A percentile compares a stretch with the other conserved stretches of the same genome.
Evolutionary conservation across 1,140 invertebrate genomes (phyloP).

Genomic region (Pseudomyrmex sp.): DNA sequence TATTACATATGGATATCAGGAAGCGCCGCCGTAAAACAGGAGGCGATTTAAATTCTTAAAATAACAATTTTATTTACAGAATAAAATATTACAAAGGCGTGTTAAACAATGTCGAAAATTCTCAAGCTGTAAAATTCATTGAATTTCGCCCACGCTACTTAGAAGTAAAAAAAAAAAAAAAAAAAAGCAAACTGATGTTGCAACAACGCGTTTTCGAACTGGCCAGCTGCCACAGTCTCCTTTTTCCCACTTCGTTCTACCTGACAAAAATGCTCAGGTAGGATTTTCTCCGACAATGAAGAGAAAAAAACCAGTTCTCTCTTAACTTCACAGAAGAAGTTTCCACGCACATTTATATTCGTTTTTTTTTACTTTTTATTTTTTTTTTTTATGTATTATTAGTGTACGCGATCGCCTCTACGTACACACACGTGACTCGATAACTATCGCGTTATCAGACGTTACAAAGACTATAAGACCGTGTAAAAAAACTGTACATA

Average conservation of each 20-base stretch:
- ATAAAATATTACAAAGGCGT: background rate
- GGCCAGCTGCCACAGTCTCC: constrained; percentile 5
- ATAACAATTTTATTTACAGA: no score
- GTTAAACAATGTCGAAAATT: background rate
- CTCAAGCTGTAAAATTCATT: background rate
- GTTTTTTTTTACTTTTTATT: background rate
- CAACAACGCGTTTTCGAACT: constrained; percentile 5
- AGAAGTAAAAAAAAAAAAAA: background rate
- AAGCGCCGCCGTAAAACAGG: background rate
- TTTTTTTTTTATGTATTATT: background rate
- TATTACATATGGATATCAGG: background rate
- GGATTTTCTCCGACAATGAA: background rate
- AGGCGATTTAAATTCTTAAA: no score
- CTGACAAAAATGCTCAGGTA: constrained; percentile 15
- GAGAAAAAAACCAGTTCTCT: background rate
- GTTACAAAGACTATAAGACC: background rate
- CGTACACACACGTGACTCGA: background rate
- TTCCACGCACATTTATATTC: no score
- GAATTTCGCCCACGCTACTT: no score
- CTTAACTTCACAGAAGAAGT: no score
- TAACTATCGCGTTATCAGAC: background rate
- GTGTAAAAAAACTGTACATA: background rate
- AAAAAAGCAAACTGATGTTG: background rate
- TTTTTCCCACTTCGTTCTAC: background rate
- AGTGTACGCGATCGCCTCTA: background rate